Evolutionary conservation across 1,140 invertebrate species (phyloP), one percentile per base, ranked within the genome.

Genomic region (Pseudomyrmex pallidus): DNA sequence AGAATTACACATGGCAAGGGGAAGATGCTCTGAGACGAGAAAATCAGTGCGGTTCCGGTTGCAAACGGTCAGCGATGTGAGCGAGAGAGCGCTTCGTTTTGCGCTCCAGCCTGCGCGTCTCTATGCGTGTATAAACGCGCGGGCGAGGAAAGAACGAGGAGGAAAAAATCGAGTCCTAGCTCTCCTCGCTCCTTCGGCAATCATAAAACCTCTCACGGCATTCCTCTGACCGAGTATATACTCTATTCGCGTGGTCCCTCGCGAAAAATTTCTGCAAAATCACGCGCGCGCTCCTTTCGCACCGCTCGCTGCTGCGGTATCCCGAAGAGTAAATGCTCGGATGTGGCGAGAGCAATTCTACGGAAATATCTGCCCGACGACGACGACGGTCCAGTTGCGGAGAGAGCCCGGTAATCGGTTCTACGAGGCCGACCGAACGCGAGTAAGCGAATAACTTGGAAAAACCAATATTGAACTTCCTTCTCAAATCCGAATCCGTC

Each of bases 41-140:
- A 78, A 87, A 87, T 87, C 85, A 62, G 67, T 57, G 67, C 61
- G 80, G 80, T 87, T 87, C 86, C 80, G 86, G 67, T 84, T 48
- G 86, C 86, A 84, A 52, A 83, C 80, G 73, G 73, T 56, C 61
- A 61, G 10, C 52, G 54, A 46, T 50, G 54, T 56, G 10, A 56
- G 54, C 15, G 35, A 35, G 35, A 35, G 35, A 48, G 20, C 52
- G 61, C 25, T 13, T 9, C 17, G 20, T 57, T 70, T 84, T 61
- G 78, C 66, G 56, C 46, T 70, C 63, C n/a, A 5, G 72, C 54
- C 15, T 44, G 56, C 50, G 17, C 46, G 7, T 10, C 50, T 64
- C 62, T 70, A 22, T 74, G 22, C 61, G 50, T 25, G 52, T n/a
- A 70, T 50, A 44, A 66, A 17, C 46, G 17, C 54, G 15, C 57